Base-by-base conservation (phyloP, 1,140 invertebrate genomes). In the Rhopalosiphum padi region DNA sequence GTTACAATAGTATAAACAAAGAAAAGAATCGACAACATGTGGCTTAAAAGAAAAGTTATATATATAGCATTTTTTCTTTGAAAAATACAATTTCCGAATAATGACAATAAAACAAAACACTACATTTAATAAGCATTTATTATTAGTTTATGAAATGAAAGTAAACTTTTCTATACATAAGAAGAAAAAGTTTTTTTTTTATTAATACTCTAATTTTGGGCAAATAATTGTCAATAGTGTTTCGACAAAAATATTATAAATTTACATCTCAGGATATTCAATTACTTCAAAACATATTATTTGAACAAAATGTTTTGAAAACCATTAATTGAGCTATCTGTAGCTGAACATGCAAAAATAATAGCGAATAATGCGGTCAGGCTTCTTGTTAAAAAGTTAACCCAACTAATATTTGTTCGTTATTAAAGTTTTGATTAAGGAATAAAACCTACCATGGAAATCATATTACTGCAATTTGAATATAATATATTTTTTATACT, bases 91-190 rank as follows among this genome's bases (percentile, higher is more conserved):
- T 86, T 86, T 46, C 41, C 1, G 21, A 87, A 43, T 87, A n/a
- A 15, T 15, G 43, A 18, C 85, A 46, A 46, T 48, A 21, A 87
- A 87, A 87, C 18, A 87, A 87, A 48, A 87, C 83, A 30, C 25
- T 25, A 87, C 15, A 87, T 46, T 87, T 87, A 87, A 43, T 87
- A 87, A 48, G n/a, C 43, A 87, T 87, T 87, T 87, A 87, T 87
- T 87, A 87, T 87, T 87, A 87, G 85, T n/a, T 87, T 87, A 87
- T 48, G 48, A 87, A n/a, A 30, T 46, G 0, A 48, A 46, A 46
- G 43, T 5, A 35, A 87, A 87, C 85, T 48, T 87, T 87, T 9
- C 48, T 30, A n/a, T 87, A 46, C 48, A 51, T 21, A 3, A 37
- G 30, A 21, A 87, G 46, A 48, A 37, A 83, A 41, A 41, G 8